Percentiles rank a stretch among this genome's conserved stretches.
These are phyloP conservation scores for Rhinichthys klamathensis DNA, from an alignment of 2,113 vertebrate species.

Conservation along the genomic window DNA sequence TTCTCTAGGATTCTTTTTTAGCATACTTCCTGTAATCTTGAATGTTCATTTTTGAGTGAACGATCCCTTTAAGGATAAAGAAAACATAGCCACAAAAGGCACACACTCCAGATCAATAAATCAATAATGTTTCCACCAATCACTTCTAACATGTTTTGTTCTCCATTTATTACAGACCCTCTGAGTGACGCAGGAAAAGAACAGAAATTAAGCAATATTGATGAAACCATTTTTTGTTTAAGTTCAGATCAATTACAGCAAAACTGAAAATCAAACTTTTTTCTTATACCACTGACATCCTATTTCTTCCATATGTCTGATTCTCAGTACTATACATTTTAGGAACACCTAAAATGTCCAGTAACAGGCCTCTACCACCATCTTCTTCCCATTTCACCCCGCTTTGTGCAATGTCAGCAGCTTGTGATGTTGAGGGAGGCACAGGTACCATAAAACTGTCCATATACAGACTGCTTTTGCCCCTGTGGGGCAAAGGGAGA, in stretches of 20 bases:
- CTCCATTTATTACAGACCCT: slow-evolving; percentile 6
- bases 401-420: not conserved
- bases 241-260: not conserved
- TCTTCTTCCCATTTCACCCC: not conserved
- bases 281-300: slow-evolving; percentile 41
- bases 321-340: slow-evolving; percentile 57
- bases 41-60: not conserved
- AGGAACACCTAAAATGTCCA: slow-evolving; percentile 44
- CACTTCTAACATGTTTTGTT: slow-evolving; percentile 17
- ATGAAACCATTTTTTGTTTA: slow-evolving; percentile 15
- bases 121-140: slow-evolving; percentile 26
- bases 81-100: not conserved
- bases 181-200: slow-evolving; percentile 18
- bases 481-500: slow-evolving; percentile 40
- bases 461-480: slow-evolving; percentile 50
- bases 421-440: not conserved
- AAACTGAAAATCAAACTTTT: not conserved
- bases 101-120: slow-evolving; percentile 13
- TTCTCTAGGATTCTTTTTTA: not conserved
- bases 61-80: not conserved
- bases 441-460: slow-evolving; percentile 44
- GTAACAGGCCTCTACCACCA: not conserved
- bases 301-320: slow-evolving; percentile 46
- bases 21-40: not conserved
- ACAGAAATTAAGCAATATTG: not conserved